phyloP scores from a whole-genome alignment of 2,888 invertebrate genomes.

The Cryptocheilus praepositus region DNA sequence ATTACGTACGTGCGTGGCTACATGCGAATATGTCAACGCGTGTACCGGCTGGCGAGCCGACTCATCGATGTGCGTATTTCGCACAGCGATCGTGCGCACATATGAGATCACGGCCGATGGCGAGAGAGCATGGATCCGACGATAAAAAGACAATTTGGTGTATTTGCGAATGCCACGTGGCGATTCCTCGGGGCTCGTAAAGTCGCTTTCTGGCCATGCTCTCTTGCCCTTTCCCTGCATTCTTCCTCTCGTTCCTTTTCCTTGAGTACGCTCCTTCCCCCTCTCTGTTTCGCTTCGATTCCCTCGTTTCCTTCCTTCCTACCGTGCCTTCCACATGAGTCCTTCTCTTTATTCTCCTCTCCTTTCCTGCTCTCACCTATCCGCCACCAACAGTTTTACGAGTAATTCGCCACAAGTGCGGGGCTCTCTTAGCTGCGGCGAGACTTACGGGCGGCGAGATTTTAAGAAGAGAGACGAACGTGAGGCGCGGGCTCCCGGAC shows the following conservation, averaged over 20 bases:
- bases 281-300: neutral
- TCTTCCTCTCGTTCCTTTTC: constrained; percentile 1
- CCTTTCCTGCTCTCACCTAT: constrained; percentile 11
- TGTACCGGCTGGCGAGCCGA: constrained; percentile 23
- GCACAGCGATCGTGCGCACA: too few species aligned
- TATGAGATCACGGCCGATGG: too few species aligned
- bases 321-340: neutral
- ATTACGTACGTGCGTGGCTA: neutral
- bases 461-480: constrained; percentile 23
- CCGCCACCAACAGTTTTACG: constrained; percentile 41
- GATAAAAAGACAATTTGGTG: constrained; percentile 27
- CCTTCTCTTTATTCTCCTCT: neutral
- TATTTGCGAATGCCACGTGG: constrained; percentile 17
- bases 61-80: constrained; percentile 18
- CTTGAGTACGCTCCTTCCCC: neutral
- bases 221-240: constrained; percentile 7
- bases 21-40: constrained; percentile 19
- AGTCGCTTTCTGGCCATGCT: constrained; percentile 11
- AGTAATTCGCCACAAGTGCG: constrained; percentile 40
- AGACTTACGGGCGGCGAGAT: constrained; percentile 25
- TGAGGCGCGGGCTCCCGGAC: constrained; percentile 17
- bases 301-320: neutral
- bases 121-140: neutral
- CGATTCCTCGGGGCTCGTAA: constrained; percentile 39
- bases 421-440: neutral